phyloP scores from a whole-genome alignment of 2,113 vertebrate species.

The Montifringilla adamsi region DNA sequence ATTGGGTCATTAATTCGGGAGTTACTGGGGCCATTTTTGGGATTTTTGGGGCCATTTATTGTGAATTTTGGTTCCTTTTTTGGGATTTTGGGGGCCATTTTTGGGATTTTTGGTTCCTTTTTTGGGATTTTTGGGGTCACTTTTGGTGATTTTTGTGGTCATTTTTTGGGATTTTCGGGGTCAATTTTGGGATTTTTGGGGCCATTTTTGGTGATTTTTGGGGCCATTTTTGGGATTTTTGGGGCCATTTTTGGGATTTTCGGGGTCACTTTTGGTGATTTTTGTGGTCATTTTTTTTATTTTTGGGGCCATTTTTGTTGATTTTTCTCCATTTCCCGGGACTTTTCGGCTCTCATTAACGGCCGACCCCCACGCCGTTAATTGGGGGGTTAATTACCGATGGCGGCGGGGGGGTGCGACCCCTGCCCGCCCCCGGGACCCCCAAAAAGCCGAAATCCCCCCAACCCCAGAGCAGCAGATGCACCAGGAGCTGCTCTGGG shows the following conservation, averaged over 20 bases:
- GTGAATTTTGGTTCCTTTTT: too few species aligned
- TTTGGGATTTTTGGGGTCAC: neutral
- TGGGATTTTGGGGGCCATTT: neutral
- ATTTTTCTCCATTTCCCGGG: neutral
- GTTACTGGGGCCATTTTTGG: neutral
- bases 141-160: neutral
- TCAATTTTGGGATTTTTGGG: neutral
- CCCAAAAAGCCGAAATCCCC: neutral
- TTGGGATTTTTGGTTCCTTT: too few species aligned
- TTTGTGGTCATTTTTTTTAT: neutral
- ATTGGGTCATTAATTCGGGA: too few species aligned
- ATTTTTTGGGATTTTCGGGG: too few species aligned
- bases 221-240: neutral
- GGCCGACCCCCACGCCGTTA: neutral
- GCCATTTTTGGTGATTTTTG: neutral
- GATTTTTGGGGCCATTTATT: neutral
- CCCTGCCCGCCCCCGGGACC: too few species aligned
- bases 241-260: neutral
- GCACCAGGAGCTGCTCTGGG: neutral
- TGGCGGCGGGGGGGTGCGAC: too few species aligned
- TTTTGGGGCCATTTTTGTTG: neutral
- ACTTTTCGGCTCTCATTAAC: neutral
- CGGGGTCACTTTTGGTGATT: neutral
- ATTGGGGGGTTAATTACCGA: neutral
- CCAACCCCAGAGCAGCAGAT: neutral